Evolutionary conservation across 2,797 vertebrate genomes (phyloP), one percentile per base, ranked within the genome.

Genomic region (Sarcoramphus papa): DNA sequence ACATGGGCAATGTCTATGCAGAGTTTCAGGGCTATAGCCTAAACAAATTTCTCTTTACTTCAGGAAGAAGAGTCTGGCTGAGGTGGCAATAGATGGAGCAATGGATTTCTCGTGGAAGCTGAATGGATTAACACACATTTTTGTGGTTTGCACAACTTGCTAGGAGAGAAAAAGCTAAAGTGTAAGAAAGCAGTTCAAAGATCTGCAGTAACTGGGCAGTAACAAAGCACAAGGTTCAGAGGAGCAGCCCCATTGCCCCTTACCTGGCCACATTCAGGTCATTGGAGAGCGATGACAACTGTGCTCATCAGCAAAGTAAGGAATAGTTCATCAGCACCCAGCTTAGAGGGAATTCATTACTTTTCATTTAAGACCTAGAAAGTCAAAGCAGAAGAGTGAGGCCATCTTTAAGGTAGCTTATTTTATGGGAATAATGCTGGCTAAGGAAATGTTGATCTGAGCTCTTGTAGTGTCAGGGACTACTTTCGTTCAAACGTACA

Each of bases 231-330:
- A 57, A 45, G 21, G 18, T 40, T 45, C 70, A 28, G 10, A 74
- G 33, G 5, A 57, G 9, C 10, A 40, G 33, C 14, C 4, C 7
- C 8, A 8, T n/a, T 73, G 18, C 14, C 28, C 15, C 21, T 75
- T 30, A 81, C 9, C 15, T 70, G 27, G 13, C 8, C 37, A 23
- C 14, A 37, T 2, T 3, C 6, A 13, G 31, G 21, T 24, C 27
- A 12, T 2, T 30, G 25, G 12, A 59, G 14, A 63, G 7, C 0
- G 1, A 45, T 6, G 5, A 23, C 19, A 62, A 9, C 27, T n/a
- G 9, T 75, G 7, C 6, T 75, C 6, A 24, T 48, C 48, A 90
- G 33, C 40, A 91, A 81, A 84, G 14, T 9, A 54, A 81, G 9
- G 28, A 47, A 23, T 5, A 85, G 19, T 11, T 81, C 40, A 82